These are phyloP conservation scores for Zygothrica quintamaculata DNA, from an alignment of 2,888 invertebrate genomes.

Conservation along the genomic window DNA sequence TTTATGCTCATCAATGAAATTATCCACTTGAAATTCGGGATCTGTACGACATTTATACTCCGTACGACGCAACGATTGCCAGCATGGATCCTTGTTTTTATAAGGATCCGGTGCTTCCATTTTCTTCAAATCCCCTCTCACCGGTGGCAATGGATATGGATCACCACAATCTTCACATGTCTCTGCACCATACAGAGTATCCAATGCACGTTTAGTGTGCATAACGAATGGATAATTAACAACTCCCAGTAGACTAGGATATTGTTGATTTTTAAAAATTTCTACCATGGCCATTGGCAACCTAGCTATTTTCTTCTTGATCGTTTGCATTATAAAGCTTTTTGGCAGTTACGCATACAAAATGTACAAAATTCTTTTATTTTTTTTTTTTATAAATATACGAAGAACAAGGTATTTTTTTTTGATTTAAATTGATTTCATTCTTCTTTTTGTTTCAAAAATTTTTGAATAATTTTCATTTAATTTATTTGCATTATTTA, in stretches of 20 bases:
- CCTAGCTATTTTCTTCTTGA: conserved; percentile 11
- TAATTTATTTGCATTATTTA: conserved; percentile 22
- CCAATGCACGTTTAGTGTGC: conserved; percentile 17
- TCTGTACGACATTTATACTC: conserved; percentile 69
- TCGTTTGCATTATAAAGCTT: conserved; percentile 20
- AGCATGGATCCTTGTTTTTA: conserved; percentile 44
- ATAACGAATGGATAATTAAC: background rate
- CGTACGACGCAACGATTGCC: conserved; percentile 61
- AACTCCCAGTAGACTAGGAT: background rate
- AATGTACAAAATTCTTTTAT: background rate
- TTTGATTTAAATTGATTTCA: too few species aligned
- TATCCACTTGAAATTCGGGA: conserved; percentile 46
- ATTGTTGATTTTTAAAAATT: background rate
- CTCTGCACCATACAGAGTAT: conserved; percentile 42
- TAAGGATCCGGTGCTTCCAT: conserved; percentile 15
- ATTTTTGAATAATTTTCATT: too few species aligned
- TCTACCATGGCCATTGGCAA: conserved; percentile 5
- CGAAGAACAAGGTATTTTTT: too few species aligned
- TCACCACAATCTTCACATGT: conserved; percentile 44
- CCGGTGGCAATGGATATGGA: conserved; percentile 3
- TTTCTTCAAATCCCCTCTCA: conserved; percentile 13
- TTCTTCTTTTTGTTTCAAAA: too few species aligned
- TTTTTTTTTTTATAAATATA: too few species aligned
- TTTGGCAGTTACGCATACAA: background rate
- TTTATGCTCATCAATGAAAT: conserved; percentile 41